Evolutionary conservation across 2,113 vertebrate species (phyloP), one percentile per base, ranked within the genome.

Genomic region (Tyrannus savana): DNA sequence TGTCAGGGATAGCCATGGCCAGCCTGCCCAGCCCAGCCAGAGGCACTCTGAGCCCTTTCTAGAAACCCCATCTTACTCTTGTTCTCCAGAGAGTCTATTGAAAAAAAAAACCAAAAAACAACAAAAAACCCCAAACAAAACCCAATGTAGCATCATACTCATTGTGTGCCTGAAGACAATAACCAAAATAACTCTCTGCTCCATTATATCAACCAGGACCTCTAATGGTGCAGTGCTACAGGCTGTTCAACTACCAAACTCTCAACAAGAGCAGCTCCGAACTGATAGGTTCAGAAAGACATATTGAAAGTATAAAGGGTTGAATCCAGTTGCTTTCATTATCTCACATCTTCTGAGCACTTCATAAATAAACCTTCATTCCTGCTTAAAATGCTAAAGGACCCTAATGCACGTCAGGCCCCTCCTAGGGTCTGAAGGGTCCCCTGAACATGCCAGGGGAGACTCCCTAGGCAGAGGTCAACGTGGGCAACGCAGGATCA

Each of bases 41-140:
- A 21, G 27, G 13, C 37, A 50, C 30, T 16, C 19, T 10, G 12
- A 19, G 9, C 55, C 52, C 60, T 22, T 19, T 42, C 35, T 49
- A 0, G 0, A 14, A 44, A 28, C 8, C 46, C 30, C 1, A 1
- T 37, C 62, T 55, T 50, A 8, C 19, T 42, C 24, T 80, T 63
- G 39, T 41, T 28, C 14, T 62, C 22, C 46, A 50, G 23, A 82
- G 33, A n/a, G 37, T 22, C 41, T 35, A 21, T 46, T 47, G 58
- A 37, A 59, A 6, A 87, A 64, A 17, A 35, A 30, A 21, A 11
- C n/a, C n/a, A 42, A 42, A 41, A 37, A 37, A 37, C 35, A 37
- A 37, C 35, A 37, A 37, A 37, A 37, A 37, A 37, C 35, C 35
- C 33, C 7, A 53, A 35, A 41, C 69, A 53, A 53, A 60, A 6